phyloP scores from a whole-genome alignment of 1,140 invertebrate genomes.

The Lasaia peninsularis region DNA sequence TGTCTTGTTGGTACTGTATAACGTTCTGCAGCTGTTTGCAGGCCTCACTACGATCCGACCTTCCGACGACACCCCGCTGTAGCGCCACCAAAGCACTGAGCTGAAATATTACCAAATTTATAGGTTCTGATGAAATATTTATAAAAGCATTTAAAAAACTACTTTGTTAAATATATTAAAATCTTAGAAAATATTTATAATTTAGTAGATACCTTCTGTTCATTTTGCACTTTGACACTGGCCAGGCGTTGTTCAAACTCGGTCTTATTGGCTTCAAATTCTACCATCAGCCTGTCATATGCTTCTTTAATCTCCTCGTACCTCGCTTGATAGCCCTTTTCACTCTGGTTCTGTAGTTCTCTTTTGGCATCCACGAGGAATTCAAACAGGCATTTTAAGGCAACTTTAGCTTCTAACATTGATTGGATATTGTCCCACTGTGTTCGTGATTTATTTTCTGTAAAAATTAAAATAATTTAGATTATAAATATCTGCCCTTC shows the following conservation, averaged over 20 bases:
- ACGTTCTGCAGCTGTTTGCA: slow-evolving; percentile 61
- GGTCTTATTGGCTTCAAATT: slow-evolving; percentile 51
- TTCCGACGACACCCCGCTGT: slow-evolving; percentile 50
- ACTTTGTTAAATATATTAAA: too few species aligned
- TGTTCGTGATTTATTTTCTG: slow-evolving; percentile 79
- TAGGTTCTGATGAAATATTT: background rate
- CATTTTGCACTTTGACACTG: slow-evolving; percentile 49
- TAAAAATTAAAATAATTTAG: slow-evolving; percentile 18
- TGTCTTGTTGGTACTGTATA: slow-evolving; percentile 56
- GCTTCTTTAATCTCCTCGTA: slow-evolving; percentile 76
- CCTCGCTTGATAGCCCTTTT: slow-evolving; percentile 67
- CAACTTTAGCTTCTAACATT: slow-evolving; percentile 82
- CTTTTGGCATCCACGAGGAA: slow-evolving; percentile 74
- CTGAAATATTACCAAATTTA: slow-evolving; percentile 27
- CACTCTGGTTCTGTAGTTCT: slow-evolving; percentile 64
- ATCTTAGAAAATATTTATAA: slow-evolving; percentile 1
- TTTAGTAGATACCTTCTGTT: slow-evolving; percentile 48
- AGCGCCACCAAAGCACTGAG: slow-evolving; percentile 49
- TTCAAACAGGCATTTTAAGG: slow-evolving; percentile 80
- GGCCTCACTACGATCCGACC: slow-evolving; percentile 47
- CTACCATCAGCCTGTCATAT: slow-evolving; percentile 57
- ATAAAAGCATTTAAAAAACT: background rate
- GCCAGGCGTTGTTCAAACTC: slow-evolving; percentile 54
- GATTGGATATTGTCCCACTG: slow-evolving; percentile 82
- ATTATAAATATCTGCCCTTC: too few species aligned